phyloP scores from a whole-genome alignment of 1,140 invertebrate species.

The Drosophila seguyi region DNA sequence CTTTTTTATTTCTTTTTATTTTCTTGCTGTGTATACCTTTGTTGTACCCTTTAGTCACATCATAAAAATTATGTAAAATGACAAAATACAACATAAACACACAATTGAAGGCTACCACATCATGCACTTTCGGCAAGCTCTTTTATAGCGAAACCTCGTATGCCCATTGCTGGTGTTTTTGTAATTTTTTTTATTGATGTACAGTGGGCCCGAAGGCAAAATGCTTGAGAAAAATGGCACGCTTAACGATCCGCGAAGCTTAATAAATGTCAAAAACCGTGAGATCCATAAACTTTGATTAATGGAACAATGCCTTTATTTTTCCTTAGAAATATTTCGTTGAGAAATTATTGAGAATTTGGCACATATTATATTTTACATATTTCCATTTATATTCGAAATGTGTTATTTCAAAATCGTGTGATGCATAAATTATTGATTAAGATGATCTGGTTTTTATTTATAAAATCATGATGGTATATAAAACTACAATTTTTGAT shows the following conservation, averaged over 20 bases:
- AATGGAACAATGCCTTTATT: background rate
- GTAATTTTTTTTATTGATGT: slow-evolving; percentile 42
- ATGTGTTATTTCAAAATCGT: background rate
- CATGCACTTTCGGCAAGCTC: slow-evolving; percentile 35
- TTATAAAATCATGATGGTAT: background rate
- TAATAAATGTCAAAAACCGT: slow-evolving; percentile 22
- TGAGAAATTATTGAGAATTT: background rate
- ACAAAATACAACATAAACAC: slow-evolving; percentile 40
- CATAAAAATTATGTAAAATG: slow-evolving; percentile 41
- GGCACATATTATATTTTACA: no score
- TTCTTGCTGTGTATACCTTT: slow-evolving; percentile 1
- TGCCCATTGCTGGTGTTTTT: slow-evolving; percentile 13
- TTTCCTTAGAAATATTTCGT: background rate
- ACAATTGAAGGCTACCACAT: slow-evolving; percentile 23
- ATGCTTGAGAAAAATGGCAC: background rate
- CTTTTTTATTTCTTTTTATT: background rate
- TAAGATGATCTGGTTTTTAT: background rate
- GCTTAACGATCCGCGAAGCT: slow-evolving; percentile 13
- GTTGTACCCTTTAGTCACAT: slow-evolving; percentile 30
- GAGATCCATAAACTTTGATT: slow-evolving; percentile 20
- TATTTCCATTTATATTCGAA: background rate
- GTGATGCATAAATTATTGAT: background rate
- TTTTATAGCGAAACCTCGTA: slow-evolving; percentile 30
- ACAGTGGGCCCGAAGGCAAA: slow-evolving; percentile 40
- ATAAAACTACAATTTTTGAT: background rate